Conservation (phyloP, 1,140 invertebrate species). For the Leguminivora glycinivorella region DNA sequence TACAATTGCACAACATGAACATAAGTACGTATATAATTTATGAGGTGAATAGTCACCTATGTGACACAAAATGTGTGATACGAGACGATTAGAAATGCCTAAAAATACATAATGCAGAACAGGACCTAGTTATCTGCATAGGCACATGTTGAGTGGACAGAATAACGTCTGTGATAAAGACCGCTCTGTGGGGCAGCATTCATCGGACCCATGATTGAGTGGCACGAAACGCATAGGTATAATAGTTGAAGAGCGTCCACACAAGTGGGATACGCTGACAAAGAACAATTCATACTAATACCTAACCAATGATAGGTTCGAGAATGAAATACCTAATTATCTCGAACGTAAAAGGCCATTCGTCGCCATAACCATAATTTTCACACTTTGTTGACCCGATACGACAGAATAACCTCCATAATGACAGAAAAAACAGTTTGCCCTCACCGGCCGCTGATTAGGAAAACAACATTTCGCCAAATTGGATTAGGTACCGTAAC, state of each 20-base stretch:
- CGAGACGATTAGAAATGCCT: neutral
- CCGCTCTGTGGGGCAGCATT: no score
- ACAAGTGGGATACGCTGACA: no score
- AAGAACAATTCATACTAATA: no score
- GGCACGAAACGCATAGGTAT: no score
- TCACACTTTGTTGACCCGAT: neutral
- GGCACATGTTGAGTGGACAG: neutral
- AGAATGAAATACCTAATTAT: neutral
- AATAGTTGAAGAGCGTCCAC: no score
- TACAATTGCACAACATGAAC: no score
- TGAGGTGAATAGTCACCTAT: neutral
- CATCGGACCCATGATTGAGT: no score
- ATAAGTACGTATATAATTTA: neutral
- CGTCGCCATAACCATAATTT: neutral
- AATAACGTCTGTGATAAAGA: no score
- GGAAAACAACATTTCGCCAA: constrained; percentile 21
- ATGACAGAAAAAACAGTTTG: neutral
- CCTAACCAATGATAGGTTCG: no score
- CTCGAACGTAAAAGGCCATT: neutral
- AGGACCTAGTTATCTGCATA: no score
- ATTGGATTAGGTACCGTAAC: constrained; percentile 23
- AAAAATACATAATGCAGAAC: no score
- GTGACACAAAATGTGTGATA: neutral
- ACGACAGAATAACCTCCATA: neutral
- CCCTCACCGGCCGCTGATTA: neutral